These are phyloP conservation scores for Drosophila vallismaia DNA, from an alignment of 2,888 invertebrate species.

Conservation along the genomic window DNA sequence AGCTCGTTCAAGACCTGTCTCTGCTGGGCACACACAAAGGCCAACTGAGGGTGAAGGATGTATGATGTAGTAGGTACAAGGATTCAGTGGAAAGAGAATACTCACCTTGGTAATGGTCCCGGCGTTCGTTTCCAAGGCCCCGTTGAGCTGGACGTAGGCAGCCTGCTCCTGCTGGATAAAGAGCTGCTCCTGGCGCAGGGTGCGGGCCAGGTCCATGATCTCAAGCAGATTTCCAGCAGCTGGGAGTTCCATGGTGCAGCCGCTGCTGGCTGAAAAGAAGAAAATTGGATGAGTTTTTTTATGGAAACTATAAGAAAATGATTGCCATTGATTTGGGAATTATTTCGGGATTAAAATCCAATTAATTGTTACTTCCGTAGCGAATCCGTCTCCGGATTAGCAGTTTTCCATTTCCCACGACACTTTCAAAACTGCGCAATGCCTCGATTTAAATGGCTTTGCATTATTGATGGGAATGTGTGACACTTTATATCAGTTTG, in stretches of 20 bases:
- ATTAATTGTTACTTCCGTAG: neutral
- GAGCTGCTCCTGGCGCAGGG: slow-evolving; percentile 88
- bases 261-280: slow-evolving; percentile 29
- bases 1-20: slow-evolving; percentile 91
- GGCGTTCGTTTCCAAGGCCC: slow-evolving; percentile 87
- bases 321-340: neutral
- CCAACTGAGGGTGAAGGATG: slow-evolving; percentile 83
- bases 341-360: neutral
- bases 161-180: slow-evolving; percentile 94
- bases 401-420: slow-evolving; percentile 1
- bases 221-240: slow-evolving; percentile 83
- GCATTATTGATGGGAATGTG: slow-evolving; percentile 14
- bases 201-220: slow-evolving; percentile 84
- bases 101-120: slow-evolving; percentile 85
- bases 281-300: too few species aligned
- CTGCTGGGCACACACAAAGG: slow-evolving; percentile 95
- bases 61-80: too few species aligned
- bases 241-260: slow-evolving; percentile 80
- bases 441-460: slow-evolving; percentile 19
- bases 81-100: neutral
- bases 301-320: neutral
- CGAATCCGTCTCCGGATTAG: neutral
- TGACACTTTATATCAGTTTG: slow-evolving; percentile 14
- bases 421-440: slow-evolving; percentile 8
- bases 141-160: slow-evolving; percentile 90